phyloP scores from a whole-genome alignment of 2,888 invertebrate genomes.

The Ennomos fuscantarius region DNA sequence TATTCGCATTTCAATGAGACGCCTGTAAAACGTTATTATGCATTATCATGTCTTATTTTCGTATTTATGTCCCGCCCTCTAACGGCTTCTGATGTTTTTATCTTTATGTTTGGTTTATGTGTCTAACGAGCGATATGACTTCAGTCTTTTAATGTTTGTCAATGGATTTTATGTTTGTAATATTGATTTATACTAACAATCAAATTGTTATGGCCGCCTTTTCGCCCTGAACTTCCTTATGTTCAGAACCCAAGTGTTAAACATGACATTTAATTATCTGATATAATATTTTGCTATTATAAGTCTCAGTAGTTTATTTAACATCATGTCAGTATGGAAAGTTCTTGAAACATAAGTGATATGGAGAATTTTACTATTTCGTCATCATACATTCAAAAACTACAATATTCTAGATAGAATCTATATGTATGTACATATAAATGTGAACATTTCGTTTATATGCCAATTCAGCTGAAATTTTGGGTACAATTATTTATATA shows the following conservation, averaged over 20 bases:
- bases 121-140: conserved; percentile 22
- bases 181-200: conserved; percentile 27
- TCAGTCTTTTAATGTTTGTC: conserved; percentile 31
- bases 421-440: too few species aligned
- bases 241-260: too few species aligned
- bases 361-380: too few species aligned
- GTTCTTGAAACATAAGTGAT: not conserved
- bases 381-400: too few species aligned
- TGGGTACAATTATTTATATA: too few species aligned
- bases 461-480: too few species aligned
- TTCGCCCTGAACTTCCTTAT: conserved; percentile 8
- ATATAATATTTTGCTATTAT: not conserved
- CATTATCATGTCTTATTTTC: conserved; percentile 68
- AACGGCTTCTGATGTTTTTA: conserved; percentile 49
- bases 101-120: conserved; percentile 34
- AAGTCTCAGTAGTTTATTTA: not conserved
- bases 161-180: conserved; percentile 31
- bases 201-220: conserved; percentile 6
- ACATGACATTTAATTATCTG: too few species aligned
- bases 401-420: too few species aligned
- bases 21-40: conserved; percentile 68
- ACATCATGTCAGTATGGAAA: not conserved
- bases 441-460: too few species aligned
- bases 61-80: conserved; percentile 50
- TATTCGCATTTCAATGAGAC: conserved; percentile 78